Base-by-base conservation (phyloP, 2,797 vertebrate genomes). In the Syngnathus acus region DNA sequence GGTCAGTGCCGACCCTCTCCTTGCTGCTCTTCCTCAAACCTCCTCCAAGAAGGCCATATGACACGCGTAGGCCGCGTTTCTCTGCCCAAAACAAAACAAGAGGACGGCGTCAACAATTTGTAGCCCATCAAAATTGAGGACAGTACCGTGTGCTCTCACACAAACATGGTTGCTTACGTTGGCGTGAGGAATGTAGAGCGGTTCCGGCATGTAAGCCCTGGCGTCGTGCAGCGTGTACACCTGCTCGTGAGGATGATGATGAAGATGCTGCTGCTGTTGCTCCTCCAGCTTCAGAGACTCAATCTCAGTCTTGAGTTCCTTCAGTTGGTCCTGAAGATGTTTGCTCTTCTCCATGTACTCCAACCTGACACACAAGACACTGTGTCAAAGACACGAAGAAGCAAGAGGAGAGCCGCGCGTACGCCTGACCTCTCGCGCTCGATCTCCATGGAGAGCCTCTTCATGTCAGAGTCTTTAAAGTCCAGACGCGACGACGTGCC, bases 281-380 rank as follows among this genome's bases (percentile, higher is more conserved):
- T 97, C 95, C 83, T 97, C 94, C 54, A 93, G 80, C 84, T 96
- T 96, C 84, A 96, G 81, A 68, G 93, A 92, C 60, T 94, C 92
- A 2, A 97, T 95, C 89, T 95, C 94, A 0, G 92, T 88, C 78
- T 97, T 97, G 43, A 98, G 91, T 62, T 96, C 94, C 81, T 95
- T 95, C 79, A 95, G 87, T 65, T 95, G 93, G 78, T 95, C 94
- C 88, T 97, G 95, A 0, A 96, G 91, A 81, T 93, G 92, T 79
- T 94, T 94, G 80, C 94, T 96, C 84, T 96, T 96, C 82, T 98
- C 94, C 83, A 96, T 91, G 85, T 96, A 96, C 78, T 97, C 95
- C 64, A 98, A 76, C 74, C 94, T 96, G n/a, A 19, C 38, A 6
- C 17, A 21, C 38, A 39, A 32, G 16, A 40, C 21, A 43, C 8